Conservation (phyloP, 2,888 invertebrate species). For the Eilema depressum region DNA sequence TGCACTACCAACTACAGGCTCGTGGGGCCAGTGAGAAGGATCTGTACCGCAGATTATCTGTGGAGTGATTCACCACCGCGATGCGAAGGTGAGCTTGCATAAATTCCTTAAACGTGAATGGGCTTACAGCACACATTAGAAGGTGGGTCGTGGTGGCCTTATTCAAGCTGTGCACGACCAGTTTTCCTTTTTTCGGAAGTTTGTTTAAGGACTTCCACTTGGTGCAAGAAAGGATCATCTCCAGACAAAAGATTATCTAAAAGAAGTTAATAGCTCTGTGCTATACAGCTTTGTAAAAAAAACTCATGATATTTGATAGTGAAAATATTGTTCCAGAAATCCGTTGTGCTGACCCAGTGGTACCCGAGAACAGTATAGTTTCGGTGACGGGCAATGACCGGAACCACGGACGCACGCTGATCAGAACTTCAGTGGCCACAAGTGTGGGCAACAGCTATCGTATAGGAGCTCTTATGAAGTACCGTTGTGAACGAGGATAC, state of each 20-base stretch:
- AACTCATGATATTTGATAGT: background rate
- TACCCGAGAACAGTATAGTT: slow-evolving; percentile 94
- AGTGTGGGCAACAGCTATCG: slow-evolving; percentile 93
- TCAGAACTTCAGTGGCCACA: slow-evolving; percentile 90
- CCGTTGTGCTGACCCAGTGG: slow-evolving; percentile 93
- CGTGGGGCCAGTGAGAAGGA: slow-evolving; percentile 90
- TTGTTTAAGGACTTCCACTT: background rate
- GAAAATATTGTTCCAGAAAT: slow-evolving; percentile 88
- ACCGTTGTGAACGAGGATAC: slow-evolving; percentile 96
- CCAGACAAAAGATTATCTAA: background rate
- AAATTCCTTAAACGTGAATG: background rate
- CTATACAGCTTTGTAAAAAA: background rate
- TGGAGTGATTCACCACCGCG: slow-evolving; percentile 95
- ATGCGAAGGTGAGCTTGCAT: slow-evolving; percentile 90
- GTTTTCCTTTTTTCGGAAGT: too few relatives aligned
- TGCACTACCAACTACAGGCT: slow-evolving; percentile 93
- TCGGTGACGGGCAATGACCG: slow-evolving; percentile 97
- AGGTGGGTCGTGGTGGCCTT: too few relatives aligned
- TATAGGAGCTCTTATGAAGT: slow-evolving; percentile 94
- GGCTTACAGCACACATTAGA: background rate
- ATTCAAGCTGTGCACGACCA: too few relatives aligned
- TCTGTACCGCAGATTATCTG: slow-evolving; percentile 91
- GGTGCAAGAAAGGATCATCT: background rate
- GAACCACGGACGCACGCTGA: slow-evolving; percentile 94
- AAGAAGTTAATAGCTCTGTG: background rate